Conservation (phyloP, 2,797 vertebrate genomes). For the Periparus ater region DNA sequence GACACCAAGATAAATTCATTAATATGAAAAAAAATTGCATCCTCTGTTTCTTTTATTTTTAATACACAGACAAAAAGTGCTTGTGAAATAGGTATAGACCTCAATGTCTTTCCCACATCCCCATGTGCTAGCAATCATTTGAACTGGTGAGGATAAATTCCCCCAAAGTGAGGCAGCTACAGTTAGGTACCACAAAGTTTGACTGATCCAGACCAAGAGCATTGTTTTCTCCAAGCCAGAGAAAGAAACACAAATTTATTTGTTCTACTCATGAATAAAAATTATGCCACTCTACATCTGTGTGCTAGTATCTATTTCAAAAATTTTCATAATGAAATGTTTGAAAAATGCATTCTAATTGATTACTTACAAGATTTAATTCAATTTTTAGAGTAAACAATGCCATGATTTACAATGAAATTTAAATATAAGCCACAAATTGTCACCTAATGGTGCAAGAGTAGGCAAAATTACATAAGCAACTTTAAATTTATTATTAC, state of each 20-base stretch:
- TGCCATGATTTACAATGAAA: slow-evolving; percentile 43
- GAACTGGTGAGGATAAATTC: background rate
- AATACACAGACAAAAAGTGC: accelerated
- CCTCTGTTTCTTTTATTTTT: background rate
- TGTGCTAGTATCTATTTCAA: background rate
- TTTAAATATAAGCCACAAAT: slow-evolving; percentile 13
- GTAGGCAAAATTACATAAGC: slow-evolving; percentile 23
- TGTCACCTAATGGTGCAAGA: slow-evolving; percentile 19
- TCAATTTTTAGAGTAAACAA: slow-evolving; percentile 28
- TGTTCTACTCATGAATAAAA: background rate
- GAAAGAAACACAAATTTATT: accelerated
- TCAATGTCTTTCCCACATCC: background rate
- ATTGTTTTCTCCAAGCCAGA: background rate
- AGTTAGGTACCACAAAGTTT: background rate
- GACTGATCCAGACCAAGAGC: background rate
- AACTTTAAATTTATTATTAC: slow-evolving; percentile 60
- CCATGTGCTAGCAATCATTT: background rate
- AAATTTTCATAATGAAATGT: background rate
- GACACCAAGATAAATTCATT: background rate
- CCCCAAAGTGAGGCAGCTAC: background rate
- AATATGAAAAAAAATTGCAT: background rate
- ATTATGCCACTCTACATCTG: background rate
- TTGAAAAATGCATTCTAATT: slow-evolving; percentile 27
- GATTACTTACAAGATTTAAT: slow-evolving; percentile 24
- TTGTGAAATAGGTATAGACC: background rate